Evolutionary conservation across 2,888 invertebrate species (phyloP), one percentile per base, ranked within the genome.

Genomic region (Byasa hedistus): DNA sequence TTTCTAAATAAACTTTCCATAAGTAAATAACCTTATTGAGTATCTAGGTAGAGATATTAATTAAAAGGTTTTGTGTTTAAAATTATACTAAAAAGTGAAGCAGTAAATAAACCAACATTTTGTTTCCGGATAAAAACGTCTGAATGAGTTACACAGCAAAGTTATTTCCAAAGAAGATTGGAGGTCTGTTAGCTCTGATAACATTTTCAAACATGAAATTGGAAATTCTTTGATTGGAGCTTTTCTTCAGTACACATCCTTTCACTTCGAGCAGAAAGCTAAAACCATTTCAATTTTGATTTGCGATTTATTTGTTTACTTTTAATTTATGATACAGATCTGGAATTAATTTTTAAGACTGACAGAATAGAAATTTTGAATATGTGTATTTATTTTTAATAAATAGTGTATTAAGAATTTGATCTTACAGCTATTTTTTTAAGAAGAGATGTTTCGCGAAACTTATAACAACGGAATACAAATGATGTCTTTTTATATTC

Each of bases 151-250:
- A 21, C 24, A 15, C 36, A 23, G 15, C 22, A 23, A 22, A 55
- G 39, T 23, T 36, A 61, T 54, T 55, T 55, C 61, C 23, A 23
- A 54, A 61, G 61, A 55, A 61, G 54, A 61, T 55, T 61, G 61
- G 54, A 55, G 54, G 36, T 61, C 61, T 61, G 61, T 61, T 61
- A 55, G 61, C 61, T 22, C 36, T 61, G 36, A 23, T 61, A 61
- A 61, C 39, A 61, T 61, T 61, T 61, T 17, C 61, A 61, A 61
- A 61, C 36, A 55, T 55, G 23, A 55, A 17, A 55, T 61, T 61
- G 61, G 24, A 55, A 55, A 23, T 55, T 17, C 24, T 55, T 24
- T 55, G 55, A 55, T 61, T 61, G 61, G 39, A 61, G 61, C 32
- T 39, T 55, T 23, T 23, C 54, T 54, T 55, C 22, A 54, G 39